phyloP scores from a whole-genome alignment of 2,797 vertebrate species.

The Chaetophractus vellerosus region DNA sequence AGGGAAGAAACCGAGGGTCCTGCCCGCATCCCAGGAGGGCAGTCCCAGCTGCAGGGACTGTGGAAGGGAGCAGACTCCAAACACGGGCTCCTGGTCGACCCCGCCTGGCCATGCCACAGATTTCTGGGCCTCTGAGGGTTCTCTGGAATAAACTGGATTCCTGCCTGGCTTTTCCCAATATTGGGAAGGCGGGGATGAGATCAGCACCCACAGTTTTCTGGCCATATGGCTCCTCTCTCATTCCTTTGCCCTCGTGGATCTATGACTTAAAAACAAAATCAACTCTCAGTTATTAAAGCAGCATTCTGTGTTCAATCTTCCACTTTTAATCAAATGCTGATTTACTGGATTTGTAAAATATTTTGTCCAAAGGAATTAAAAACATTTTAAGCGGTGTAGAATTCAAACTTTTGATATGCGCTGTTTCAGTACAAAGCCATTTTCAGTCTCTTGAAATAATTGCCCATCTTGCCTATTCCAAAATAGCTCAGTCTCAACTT shows the following conservation, averaged over 20 bases:
- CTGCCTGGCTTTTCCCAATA: background rate
- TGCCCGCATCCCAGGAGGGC: accelerated
- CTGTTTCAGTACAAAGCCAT: background rate
- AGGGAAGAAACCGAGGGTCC: background rate
- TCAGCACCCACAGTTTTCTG: too few relatives aligned
- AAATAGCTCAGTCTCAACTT: background rate
- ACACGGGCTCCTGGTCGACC: too few relatives aligned
- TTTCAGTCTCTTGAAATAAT: background rate
- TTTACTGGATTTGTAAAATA: background rate
- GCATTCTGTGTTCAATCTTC: accelerated
- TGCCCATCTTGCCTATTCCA: too few relatives aligned
- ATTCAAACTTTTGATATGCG: background rate
- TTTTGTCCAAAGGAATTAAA: background rate
- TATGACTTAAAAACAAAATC: background rate
- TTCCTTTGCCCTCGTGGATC: background rate
- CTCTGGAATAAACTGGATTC: background rate
- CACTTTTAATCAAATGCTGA: too few relatives aligned
- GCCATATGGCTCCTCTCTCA: background rate
- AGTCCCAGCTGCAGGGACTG: background rate
- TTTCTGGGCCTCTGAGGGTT: too few relatives aligned
- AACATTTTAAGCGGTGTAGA: background rate
- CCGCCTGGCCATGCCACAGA: accelerated
- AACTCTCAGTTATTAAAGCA: background rate
- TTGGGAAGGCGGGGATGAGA: background rate
- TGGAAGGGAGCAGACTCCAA: too few relatives aligned